Evolutionary conservation across 2,797 vertebrate species (phyloP), one percentile per base, ranked within the genome.

Genomic region (Ceryle rudis): DNA sequence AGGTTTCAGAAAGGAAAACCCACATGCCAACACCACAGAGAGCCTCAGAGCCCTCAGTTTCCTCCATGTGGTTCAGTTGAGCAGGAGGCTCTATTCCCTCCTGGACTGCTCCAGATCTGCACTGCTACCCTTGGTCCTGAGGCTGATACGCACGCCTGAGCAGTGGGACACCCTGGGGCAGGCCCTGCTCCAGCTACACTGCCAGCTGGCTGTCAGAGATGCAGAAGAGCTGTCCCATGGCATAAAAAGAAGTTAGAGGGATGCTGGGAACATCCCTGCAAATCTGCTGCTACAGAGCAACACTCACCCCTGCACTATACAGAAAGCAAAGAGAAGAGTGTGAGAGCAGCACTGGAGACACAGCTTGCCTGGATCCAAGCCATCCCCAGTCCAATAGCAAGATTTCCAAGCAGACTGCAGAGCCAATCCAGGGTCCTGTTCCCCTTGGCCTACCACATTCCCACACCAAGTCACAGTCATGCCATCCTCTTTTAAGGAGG

Each of bases 251-350:
- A 6, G 17, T 23, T 18, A n/a, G 29, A 21, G 28, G 31, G 25
- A 19, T 35, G 52, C 33, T 41, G 51, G 33, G 66, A 54, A 31
- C 7, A 46, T 9, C 8, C 47, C 19, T 4, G 64, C 3, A 18
- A 69, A 16, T 12, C 21, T 5, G 29, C 33, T 19, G 33, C 2
- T 41, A 16, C 47, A 22, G 55, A 29, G 31, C 33, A 42, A 28
- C 23, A 4, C 15, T 29, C 26, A 4, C 2, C 10, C 11, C 55
- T 7, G 55, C 39, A 0, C 21, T 5, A 39, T 0, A 17, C 2
- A 0, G 1, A 0, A 25, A 44, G n/a, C 0, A 21, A 83, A 3
- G 3, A 1, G 52, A 57, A 12, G 79, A 33, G 10, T 14, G 3
- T 1, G 31, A 1, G 7, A 35, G 55, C 35, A 18, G 41, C 54